Evolutionary conservation across 2,113 vertebrate genomes (phyloP).

Genomic region (Elgaria multicarinata): DNA sequence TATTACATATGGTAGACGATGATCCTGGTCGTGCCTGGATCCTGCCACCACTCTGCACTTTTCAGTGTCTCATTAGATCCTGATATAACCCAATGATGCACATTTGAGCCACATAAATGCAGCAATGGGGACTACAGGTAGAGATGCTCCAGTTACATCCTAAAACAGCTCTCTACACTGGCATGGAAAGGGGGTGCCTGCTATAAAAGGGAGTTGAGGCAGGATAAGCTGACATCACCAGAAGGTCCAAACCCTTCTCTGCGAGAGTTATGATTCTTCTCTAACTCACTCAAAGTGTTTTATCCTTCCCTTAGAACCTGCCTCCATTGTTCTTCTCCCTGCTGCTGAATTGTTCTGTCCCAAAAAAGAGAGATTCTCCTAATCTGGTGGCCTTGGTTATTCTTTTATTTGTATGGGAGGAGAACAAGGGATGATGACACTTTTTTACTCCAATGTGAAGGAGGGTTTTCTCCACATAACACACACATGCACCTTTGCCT

Average conservation of each 20-base stretch:
- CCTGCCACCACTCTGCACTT: background rate
- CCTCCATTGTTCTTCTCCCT: background rate
- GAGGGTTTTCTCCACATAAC: background rate
- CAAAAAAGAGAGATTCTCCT: background rate
- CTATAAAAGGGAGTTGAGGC: no score
- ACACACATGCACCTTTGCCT: background rate
- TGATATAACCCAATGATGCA: background rate
- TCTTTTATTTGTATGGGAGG: rapidly evolving
- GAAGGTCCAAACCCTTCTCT: background rate
- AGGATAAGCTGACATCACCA: background rate
- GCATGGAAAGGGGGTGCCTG: background rate
- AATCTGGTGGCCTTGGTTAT: background rate
- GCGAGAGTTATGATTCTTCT: rapidly evolving
- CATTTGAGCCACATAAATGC: background rate
- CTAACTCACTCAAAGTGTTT: background rate
- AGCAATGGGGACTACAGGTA: no score
- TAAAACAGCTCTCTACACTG: background rate
- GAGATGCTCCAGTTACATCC: background rate
- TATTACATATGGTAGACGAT: background rate
- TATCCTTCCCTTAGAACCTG: background rate
- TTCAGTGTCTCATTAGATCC: background rate
- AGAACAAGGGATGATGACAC: background rate
- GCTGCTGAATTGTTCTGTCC: background rate
- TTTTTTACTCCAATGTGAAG: background rate
- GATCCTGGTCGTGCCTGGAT: background rate